Evolutionary conservation across 23 tunicate species (phyloP), one percentile per base, ranked within the genome.

Genomic region (Phallusia fumigata): DNA sequence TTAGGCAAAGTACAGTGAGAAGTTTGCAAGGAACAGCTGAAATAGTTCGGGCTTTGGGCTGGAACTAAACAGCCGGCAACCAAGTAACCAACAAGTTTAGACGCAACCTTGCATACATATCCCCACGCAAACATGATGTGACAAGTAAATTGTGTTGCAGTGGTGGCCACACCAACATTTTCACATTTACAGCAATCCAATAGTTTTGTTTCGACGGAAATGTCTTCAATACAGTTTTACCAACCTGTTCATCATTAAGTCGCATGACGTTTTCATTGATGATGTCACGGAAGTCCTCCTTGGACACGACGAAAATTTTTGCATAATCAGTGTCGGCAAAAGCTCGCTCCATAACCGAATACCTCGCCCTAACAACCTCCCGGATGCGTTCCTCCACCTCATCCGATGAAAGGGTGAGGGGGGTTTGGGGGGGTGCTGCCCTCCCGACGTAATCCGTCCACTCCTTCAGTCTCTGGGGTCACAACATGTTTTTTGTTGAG

Each of bases 261-360:
- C 93, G 76, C 97, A 88, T 88, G 64, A 93, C 80, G 49, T 93
- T 84, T 35, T 83, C 86, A 78, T 88, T 81, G 51, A 93, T 21
- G 24, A 88, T 79, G 13, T 88, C 93, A 33, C 93, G 74, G 65
- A 93, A 93, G 78, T 93, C 97, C 0, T 88, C 93, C 53, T 84
- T 88, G 18, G 97, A 93, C 35, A 93, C 89, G 19, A 93, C 97
- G 34, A 49, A 84, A 64, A 93, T 93, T 73, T 88, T 88, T n/a
- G 93, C 97, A 75, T 93, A 93, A 77, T 93, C 97, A n/a, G 80
- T 76, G 49, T 93, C 92, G 24, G 89, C 84, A 72, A 93, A 88
- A 28, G 79, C 89, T n/a, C 86, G 76, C 19, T 86, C 74, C 30
- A 87, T 69, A 19, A 45, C 74, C 35, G 30, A 77, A 32, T 87